Conservation (phyloP, 1,140 invertebrate species). For the Telenomus remus region DNA sequence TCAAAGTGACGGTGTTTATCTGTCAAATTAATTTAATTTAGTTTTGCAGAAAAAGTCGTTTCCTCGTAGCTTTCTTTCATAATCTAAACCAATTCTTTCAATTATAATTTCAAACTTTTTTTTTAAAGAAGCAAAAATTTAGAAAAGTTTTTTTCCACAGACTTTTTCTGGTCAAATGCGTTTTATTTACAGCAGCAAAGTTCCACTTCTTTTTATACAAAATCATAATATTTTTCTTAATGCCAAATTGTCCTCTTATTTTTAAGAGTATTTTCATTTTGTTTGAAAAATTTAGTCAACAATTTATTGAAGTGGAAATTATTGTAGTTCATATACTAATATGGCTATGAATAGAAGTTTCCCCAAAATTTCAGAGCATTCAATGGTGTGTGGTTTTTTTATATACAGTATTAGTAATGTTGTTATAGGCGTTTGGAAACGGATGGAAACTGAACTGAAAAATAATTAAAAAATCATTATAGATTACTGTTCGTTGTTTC, state of each 20-base stretch:
- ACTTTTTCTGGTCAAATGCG: constrained; percentile 21
- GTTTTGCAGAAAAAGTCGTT: constrained; percentile 40
- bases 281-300: too few relatives aligned
- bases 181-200: not conserved
- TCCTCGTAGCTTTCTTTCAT: not conserved
- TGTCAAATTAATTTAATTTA: not conserved
- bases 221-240: too few relatives aligned
- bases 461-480: constrained; percentile 1
- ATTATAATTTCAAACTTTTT: too few relatives aligned
- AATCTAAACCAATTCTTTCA: not conserved
- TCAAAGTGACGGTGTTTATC: constrained; percentile 17
- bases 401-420: constrained; percentile 44
- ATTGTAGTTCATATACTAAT: too few relatives aligned
- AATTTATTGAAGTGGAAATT: too few relatives aligned
- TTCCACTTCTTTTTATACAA: constrained; percentile 13
- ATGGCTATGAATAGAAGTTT: not conserved
- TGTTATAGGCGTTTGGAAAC: constrained; percentile 23
- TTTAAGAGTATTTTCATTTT: too few relatives aligned
- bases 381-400: constrained; percentile 1
- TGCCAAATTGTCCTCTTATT: too few relatives aligned
- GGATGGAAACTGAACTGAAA: constrained; percentile 12
- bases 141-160: not conserved
- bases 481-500: constrained; percentile 38
- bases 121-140: not conserved
- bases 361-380: not conserved